Evolutionary conservation across 1,140 invertebrate genomes (phyloP).

Genomic region (Temnothorax curvispinosus): DNA sequence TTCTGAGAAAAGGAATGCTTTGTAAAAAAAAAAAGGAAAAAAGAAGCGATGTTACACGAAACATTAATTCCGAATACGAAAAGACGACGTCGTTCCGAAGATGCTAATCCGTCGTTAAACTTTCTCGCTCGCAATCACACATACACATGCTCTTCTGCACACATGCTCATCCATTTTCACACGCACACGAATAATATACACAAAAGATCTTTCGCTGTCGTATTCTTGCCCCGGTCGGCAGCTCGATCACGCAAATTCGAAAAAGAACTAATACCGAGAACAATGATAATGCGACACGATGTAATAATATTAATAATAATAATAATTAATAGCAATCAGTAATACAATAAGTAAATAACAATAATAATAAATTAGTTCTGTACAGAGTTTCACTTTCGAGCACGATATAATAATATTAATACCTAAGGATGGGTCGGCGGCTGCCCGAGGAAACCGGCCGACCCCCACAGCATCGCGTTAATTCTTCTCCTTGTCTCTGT

Average conservation of each 20-base stretch:
- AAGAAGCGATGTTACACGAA: neutral
- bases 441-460: conserved; percentile 48
- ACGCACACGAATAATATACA: conserved; percentile 26
- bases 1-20: conserved; percentile 9
- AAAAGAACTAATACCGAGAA: conserved; percentile 72
- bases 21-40: neutral
- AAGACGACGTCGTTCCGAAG: conserved; percentile 55
- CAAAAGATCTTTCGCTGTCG: conserved; percentile 30
- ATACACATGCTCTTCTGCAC: conserved; percentile 56
- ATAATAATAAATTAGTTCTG: conserved; percentile 86
- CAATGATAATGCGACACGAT: conserved; percentile 79
- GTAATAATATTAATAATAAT: conserved; percentile 76
- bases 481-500: conserved; percentile 37
- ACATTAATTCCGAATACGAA: conserved; percentile 56
- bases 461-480: conserved; percentile 79
- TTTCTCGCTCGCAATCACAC: conserved; percentile 68
- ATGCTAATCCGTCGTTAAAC: conserved; percentile 66
- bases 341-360: conserved; percentile 83
- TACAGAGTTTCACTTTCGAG: conserved; percentile 83
- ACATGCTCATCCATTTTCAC: conserved; percentile 37
- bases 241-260: conserved; percentile 64
- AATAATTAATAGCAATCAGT: conserved; percentile 72
- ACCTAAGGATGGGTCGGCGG: conserved; percentile 74
- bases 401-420: conserved; percentile 76
- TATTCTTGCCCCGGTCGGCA: conserved; percentile 22